A percentile compares a stretch with the other conserved stretches of the same genome.
phyloP scores from a whole-genome alignment of 2,113 vertebrate genomes.

The Apodemus sylvaticus region DNA sequence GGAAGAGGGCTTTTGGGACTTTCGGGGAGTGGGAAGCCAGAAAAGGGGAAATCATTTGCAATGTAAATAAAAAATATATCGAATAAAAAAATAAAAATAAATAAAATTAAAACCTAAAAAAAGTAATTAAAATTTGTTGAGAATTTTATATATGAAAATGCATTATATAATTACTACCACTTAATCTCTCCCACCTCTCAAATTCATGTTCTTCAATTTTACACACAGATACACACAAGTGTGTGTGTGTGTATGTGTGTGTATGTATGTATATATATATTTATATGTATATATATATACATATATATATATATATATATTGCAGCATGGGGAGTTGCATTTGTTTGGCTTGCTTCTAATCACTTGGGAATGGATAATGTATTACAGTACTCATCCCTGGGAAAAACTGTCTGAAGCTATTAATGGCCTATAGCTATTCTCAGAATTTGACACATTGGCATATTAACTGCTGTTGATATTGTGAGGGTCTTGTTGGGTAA shows the following conservation, averaged over 20 bases:
- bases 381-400: background rate
- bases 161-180: background rate
- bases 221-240: background rate
- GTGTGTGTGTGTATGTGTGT: no score
- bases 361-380: background rate
- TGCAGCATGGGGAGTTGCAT: background rate
- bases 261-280: no score
- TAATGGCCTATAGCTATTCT: background rate
- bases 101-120: no score
- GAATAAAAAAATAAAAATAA: no score
- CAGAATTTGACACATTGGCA: background rate
- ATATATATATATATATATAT: no score
- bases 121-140: background rate
- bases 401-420: background rate
- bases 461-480: background rate
- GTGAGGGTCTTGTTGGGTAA: background rate
- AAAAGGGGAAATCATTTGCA: no score
- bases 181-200: background rate
- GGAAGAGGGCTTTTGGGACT: no score
- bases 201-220: background rate
- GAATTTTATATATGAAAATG: background rate
- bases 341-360: background rate
- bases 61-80: no score
- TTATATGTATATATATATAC: no score
- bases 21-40: no score